Base-by-base conservation (phyloP, 2,113 vertebrate species). In the Equus przewalskii region DNA sequence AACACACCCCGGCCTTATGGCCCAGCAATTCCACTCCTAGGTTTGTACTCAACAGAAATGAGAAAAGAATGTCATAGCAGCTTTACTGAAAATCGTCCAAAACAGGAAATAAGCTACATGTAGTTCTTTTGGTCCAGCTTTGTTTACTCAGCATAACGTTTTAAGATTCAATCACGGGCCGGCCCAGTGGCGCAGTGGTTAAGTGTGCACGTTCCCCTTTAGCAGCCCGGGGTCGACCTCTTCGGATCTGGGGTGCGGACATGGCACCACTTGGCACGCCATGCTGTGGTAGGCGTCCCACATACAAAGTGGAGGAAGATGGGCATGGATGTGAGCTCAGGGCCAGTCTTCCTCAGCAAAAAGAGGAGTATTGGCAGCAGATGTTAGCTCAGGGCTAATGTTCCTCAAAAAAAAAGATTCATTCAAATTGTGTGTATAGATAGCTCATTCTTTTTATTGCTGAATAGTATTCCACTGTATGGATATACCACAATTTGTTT, bases 1-100 rank as follows among this genome's bases (percentile, higher is more conserved):
- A 76, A 36, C 30, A 13, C 0, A 21, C 5, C 11, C 18, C 41
- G 12, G 8, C 18, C 6, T 30, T 2, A 10, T 41, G 46, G 16
- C 79, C 60, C n/a, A 44, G 26, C 36, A 30, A 22, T 15, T 56
- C 51, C 13, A 6, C 16, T 12, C 5, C 60, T 22, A 49, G 41
- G 36, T 69, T 78, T 49, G 10, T 30, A 19, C 5, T n/a, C 15
- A 80, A 26, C 11, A 67, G 69, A 54, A 93, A 19, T 3, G 13
- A 76, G 41, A 18, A 33, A 24, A 67, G 10, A 24, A 73, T 81
- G 22, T 16, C 22, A 15, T 4, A 33, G 28, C 28, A 65, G 36
- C 21, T 46, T 78, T 46, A 16, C 6, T 76, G 28, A 69, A 21
- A 46, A 49, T 54, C n/a, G 44, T 21, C 60, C 36, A 7, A 70